Conservation (phyloP, 2,113 vertebrate genomes). For the Myiagra hebetior region DNA sequence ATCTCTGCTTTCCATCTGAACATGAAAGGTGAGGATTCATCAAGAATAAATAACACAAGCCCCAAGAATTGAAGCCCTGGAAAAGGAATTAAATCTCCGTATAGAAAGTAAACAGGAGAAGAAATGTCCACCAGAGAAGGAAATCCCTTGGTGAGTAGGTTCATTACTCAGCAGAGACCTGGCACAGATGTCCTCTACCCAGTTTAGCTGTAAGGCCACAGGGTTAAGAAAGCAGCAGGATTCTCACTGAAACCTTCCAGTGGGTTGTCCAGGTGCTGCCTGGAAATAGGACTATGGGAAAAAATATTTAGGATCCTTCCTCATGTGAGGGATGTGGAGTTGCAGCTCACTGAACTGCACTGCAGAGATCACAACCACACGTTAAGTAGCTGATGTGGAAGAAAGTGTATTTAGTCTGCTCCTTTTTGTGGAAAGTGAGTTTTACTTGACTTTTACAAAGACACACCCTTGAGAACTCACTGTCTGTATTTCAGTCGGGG, state of each 20-base stretch:
- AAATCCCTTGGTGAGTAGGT: not conserved
- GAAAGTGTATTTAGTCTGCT: not conserved
- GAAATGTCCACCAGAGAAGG: not conserved
- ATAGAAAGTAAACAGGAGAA: not conserved
- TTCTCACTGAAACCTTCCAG: not conserved
- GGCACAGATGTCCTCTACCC: not conserved
- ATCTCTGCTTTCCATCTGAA: not conserved
- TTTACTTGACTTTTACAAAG: not conserved
- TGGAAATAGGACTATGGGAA: not conserved
- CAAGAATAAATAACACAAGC: not conserved
- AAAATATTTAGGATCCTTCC: not conserved
- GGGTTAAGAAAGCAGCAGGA: not conserved
- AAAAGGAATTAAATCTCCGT: not conserved
- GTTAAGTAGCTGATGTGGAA: not conserved
- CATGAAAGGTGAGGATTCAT: not conserved
- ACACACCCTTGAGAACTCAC: not conserved
- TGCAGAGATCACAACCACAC: not conserved
- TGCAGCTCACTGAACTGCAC: not conserved
- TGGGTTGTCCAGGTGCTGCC: not conserved
- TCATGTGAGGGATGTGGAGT: not conserved
- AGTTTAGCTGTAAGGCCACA: not conserved
- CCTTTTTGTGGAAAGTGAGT: not conserved
- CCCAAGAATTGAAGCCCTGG: not conserved
- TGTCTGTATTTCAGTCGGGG: not conserved
- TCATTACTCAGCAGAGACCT: not conserved